Percentiles rank a stretch among this genome's conserved stretches.
phyloP scores from a whole-genome alignment of 2,797 vertebrate species.

The Macropodus opercularis region DNA sequence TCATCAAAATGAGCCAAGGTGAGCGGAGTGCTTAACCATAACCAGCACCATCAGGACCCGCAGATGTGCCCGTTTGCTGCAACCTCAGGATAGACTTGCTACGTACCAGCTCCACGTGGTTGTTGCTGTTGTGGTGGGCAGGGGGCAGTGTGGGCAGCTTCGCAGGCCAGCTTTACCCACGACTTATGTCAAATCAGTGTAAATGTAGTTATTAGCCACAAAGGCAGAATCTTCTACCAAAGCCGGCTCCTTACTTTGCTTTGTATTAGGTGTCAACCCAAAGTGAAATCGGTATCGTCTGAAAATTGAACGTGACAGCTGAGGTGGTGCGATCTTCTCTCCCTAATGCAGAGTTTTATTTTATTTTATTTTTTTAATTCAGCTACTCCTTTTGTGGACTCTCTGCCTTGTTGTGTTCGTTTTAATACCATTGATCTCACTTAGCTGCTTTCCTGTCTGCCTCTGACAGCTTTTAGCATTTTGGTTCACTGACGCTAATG shows the following conservation, averaged over 20 bases:
- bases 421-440: conserved; percentile 35
- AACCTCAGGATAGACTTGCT: too few relatives aligned
- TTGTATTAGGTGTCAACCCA: conserved; percentile 16
- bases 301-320: conserved; percentile 27
- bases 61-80: too few relatives aligned
- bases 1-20: too few relatives aligned
- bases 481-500: neutral
- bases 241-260: conserved; percentile 7
- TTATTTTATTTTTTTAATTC: neutral
- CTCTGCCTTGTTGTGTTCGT: conserved; percentile 25
- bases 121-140: too few relatives aligned
- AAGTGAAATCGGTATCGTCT: conserved; percentile 15
- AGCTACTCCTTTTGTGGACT: conserved; percentile 14
- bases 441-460: neutral
- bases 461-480: neutral
- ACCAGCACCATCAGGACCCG: too few relatives aligned
- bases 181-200: neutral
- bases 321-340: conserved; percentile 29
- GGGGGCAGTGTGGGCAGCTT: too few relatives aligned
- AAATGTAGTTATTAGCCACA: conserved; percentile 4
- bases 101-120: too few relatives aligned
- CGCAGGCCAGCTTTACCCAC: too few relatives aligned
- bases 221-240: conserved; percentile 6
- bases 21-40: too few relatives aligned
- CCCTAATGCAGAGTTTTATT: conserved; percentile 9